These are phyloP conservation scores for Cenopis cana DNA, from an alignment of 2,888 invertebrate species.

Conservation along the genomic window DNA sequence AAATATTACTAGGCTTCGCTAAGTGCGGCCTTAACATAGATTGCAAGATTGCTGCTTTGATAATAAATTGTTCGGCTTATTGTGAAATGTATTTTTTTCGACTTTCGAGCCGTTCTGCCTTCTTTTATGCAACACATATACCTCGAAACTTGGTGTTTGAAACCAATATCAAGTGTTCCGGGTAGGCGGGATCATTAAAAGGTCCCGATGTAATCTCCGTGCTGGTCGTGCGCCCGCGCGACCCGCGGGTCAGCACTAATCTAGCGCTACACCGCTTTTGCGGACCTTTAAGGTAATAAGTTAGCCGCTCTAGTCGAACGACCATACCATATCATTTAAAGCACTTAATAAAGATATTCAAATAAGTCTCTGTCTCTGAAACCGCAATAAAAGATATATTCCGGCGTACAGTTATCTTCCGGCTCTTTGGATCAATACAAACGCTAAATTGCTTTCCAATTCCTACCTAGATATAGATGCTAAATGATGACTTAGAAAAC, in stretches of 20 bases:
- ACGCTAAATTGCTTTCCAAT: constrained; percentile 1
- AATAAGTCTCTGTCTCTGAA: constrained; percentile 12
- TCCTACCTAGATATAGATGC: constrained; percentile 5
- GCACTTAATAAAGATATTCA: constrained; percentile 14
- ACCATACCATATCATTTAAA: constrained; percentile 27
- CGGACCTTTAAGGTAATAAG: constrained; percentile 53
- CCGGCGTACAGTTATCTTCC: neutral
- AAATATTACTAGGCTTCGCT: constrained; percentile 36
- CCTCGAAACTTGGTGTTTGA: constrained; percentile 24
- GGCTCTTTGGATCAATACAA: neutral
- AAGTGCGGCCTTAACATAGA: constrained; percentile 46
- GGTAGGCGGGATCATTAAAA: constrained; percentile 51
- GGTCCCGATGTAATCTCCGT: constrained; percentile 55
- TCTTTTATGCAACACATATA: constrained; percentile 37
- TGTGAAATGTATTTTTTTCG: constrained; percentile 41
- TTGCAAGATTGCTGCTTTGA: constrained; percentile 43
- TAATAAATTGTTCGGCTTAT: constrained; percentile 41
- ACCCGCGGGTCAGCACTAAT: constrained; percentile 58
- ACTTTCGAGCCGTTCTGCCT: constrained; percentile 21
- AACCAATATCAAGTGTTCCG: constrained; percentile 50
- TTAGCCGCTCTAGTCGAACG: constrained; percentile 47
- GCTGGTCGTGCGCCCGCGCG: constrained; percentile 56
- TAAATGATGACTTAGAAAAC: constrained; percentile 46
- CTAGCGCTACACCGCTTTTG: constrained; percentile 56
- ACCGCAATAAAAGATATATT: constrained; percentile 1